These are phyloP conservation scores for Perizoma flavofasciatum DNA, from an alignment of 2,888 invertebrate genomes.

Conservation along the genomic window DNA sequence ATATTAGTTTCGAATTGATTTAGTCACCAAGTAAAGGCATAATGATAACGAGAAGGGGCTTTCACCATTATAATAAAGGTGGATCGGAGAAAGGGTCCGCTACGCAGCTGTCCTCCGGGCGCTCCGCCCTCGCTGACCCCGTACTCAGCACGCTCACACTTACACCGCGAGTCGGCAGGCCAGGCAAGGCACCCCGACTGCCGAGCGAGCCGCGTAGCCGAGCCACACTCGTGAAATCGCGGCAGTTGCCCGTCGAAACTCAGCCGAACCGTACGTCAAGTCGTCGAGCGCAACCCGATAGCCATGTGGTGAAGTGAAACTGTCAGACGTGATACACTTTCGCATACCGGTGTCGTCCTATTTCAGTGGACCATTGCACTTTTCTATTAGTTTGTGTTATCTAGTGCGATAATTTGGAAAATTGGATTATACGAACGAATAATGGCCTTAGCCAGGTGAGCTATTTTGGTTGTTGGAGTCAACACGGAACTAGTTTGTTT, in stretches of 20 bases:
- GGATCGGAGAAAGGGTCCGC: constrained; percentile 74
- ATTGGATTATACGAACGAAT: constrained; percentile 83
- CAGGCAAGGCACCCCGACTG: constrained; percentile 28
- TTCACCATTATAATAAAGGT: constrained; percentile 68
- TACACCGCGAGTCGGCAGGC: constrained; percentile 45
- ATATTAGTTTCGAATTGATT: constrained; percentile 20
- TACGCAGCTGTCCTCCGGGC: constrained; percentile 79
- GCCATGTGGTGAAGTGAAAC: constrained; percentile 83
- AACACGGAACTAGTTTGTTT: constrained; percentile 81
- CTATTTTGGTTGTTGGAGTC: constrained; percentile 82
- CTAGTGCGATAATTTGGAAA: constrained; percentile 75
- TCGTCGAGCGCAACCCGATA: constrained; percentile 60
- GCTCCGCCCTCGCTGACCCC: constrained; percentile 75
- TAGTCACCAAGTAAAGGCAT: constrained; percentile 39
- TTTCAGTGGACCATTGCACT: constrained; percentile 58
- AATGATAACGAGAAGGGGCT: constrained; percentile 53
- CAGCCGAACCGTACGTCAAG: constrained; percentile 67
- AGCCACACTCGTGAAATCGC: constrained; percentile 35
- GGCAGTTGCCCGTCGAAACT: constrained; percentile 75
- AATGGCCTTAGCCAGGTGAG: constrained; percentile 84
- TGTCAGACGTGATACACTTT: constrained; percentile 80
- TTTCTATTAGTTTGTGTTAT: constrained; percentile 67
- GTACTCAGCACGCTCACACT: constrained; percentile 57
- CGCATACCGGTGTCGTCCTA: constrained; percentile 67
- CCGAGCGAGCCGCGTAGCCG: constrained; percentile 14